Percentiles rank a stretch among this genome's conserved stretches.
Conservation (phyloP, 2,888 invertebrate species). For the Erebia epiphron region DNA sequence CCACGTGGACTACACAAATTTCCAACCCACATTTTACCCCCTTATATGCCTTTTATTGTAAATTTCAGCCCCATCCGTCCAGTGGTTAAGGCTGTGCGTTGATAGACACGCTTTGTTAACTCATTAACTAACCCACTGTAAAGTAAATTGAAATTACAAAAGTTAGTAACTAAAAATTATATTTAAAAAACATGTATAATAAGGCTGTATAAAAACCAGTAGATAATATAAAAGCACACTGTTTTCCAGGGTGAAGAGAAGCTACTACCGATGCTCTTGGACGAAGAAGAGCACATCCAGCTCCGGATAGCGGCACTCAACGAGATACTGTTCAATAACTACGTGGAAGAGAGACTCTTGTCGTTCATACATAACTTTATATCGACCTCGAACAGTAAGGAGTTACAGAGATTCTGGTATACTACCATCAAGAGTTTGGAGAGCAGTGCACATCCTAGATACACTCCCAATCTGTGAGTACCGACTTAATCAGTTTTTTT, state of each 20-base stretch:
- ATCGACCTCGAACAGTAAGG: slow-evolving; percentile 82
- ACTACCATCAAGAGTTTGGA: slow-evolving; percentile 87
- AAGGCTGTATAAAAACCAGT: too few relatives aligned
- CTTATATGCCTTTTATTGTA: too few relatives aligned
- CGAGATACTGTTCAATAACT: slow-evolving; percentile 84
- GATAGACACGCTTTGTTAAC: too few relatives aligned
- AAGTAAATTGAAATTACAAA: too few relatives aligned
- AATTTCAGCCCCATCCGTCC: too few relatives aligned
- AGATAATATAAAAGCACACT: too few relatives aligned
- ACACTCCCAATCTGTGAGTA: slow-evolving; percentile 84
- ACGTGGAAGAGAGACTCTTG: slow-evolving; percentile 48
- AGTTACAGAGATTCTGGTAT: slow-evolving; percentile 87
- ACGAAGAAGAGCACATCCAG: slow-evolving; percentile 86
- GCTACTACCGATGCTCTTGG: slow-evolving; percentile 86
- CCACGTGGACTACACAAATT: too few relatives aligned
- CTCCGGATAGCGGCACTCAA: slow-evolving; percentile 86
- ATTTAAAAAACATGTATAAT: too few relatives aligned
- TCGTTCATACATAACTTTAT: slow-evolving; percentile 88
- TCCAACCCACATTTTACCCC: too few relatives aligned
- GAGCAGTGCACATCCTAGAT: slow-evolving; percentile 85
- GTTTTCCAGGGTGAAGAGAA: slow-evolving; percentile 74
- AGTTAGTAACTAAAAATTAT: too few relatives aligned
- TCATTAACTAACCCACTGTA: too few relatives aligned
- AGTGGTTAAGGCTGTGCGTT: too few relatives aligned
- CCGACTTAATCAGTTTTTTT: not conserved